Base-by-base conservation (phyloP, 2,113 vertebrate species). In the Larimichthys polyactis region DNA sequence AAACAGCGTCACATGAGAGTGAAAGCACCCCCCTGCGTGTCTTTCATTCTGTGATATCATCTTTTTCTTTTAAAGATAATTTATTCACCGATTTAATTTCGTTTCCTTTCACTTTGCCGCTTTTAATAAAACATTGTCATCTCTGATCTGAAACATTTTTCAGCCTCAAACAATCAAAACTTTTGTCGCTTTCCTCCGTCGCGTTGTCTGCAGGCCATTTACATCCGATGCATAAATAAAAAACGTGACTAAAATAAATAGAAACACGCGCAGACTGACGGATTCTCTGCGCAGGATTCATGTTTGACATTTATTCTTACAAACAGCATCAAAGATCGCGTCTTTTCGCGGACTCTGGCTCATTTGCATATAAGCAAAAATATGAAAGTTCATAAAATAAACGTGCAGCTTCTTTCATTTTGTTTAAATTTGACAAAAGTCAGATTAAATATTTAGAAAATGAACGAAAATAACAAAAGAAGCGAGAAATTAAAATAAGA, bases 291-390 rank as follows among this genome's bases (percentile, higher is more conserved):
- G 15, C 9, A 29, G 1, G 12, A 43, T 29, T 80, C 14, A 4
- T 65, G 12, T n/a, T 44, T 11, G 0, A 2, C 0, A 75, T 78
- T 71, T 75, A 78, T 64, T 46, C 1, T 11, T 17, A 22, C 1
- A 24, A 14, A 49, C 49, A 0, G 15, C 4, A 3, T 0, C 0
- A 15, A 7, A 29, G 54, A 63, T 0, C 0, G 9, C 20, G 5
- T 7, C 2, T 67, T 66, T 16, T 1, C 3, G 1, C 2, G 0
- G 3, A 54, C 2, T 54, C 9, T 2, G 4, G 2, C 78, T 87
- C 2, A 91, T 93, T 92, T 92, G 90, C 92, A 91, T 91, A 90
- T 82, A 86, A 55, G n/a, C 79, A 78, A 78, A 89, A 82, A 66
- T 52, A 68, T 82, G 87, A 4, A 16, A 79, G 63, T 71, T 8